Conservation (phyloP, 2,797 vertebrate genomes). For the Erethizon dorsatum region DNA sequence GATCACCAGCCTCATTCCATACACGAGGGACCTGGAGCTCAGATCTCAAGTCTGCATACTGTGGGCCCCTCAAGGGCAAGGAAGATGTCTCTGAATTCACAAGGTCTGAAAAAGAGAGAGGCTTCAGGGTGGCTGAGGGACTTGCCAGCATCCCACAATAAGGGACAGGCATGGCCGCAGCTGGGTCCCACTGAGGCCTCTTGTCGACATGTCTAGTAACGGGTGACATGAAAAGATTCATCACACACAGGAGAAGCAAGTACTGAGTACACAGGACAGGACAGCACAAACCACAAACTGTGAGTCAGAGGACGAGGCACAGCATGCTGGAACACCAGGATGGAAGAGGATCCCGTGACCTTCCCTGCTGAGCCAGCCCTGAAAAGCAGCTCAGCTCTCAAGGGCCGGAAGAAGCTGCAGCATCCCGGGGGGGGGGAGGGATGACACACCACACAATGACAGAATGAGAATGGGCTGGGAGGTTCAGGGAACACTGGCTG, state of each 20-base stretch:
- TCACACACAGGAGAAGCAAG: too few species aligned
- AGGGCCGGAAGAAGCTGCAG: background rate
- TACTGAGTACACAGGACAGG: fast-evolving
- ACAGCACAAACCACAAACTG: background rate
- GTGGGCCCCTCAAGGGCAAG: background rate
- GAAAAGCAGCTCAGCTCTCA: background rate
- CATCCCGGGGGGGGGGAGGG: background rate
- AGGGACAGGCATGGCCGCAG: background rate
- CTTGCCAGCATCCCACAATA: background rate
- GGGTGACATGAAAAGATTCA: background rate
- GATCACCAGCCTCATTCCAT: background rate
- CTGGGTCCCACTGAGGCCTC: background rate
- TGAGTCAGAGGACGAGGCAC: background rate
- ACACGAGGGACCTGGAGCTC: background rate
- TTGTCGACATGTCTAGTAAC: background rate
- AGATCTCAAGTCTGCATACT: background rate
- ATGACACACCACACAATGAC: background rate
- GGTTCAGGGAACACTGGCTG: background rate
- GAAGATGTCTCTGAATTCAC: too few species aligned
- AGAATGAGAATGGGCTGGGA: background rate
- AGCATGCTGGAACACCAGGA: too few species aligned
- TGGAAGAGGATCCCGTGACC: background rate
- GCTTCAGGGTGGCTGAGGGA: background rate
- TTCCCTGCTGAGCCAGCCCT: background rate
- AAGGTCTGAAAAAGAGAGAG: background rate